phyloP scores from a whole-genome alignment of 2,888 invertebrate species.

The Scaptomyza polygonia region DNA sequence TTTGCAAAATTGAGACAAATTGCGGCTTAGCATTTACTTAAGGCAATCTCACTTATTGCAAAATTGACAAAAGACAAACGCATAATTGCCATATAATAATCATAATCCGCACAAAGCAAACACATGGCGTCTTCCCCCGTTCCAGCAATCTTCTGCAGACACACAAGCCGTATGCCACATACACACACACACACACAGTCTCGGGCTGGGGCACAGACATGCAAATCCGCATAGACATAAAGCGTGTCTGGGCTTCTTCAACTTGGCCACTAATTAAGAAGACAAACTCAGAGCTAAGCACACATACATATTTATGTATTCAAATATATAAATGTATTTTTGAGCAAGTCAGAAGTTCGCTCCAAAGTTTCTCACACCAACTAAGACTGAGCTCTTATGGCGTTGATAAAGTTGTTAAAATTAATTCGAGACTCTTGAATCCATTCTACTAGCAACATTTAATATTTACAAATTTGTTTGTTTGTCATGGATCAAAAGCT shows the following conservation, averaged over 20 bases:
- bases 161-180: conserved; percentile 14
- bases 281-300: conserved; percentile 64
- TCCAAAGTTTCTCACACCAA: conserved; percentile 6
- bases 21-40: conserved; percentile 66
- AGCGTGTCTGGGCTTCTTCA: conserved; percentile 37
- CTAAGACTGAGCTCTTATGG: neutral
- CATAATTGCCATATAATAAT: conserved; percentile 79
- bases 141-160: no score
- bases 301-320: conserved; percentile 5
- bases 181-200: conserved; percentile 7
- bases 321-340: conserved; percentile 28
- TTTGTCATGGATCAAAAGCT: neutral
- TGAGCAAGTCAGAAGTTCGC: conserved; percentile 37
- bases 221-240: conserved; percentile 14
- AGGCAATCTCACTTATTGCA: conserved; percentile 67
- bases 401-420: conserved; percentile 12
- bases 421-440: conserved; percentile 33
- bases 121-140: conserved; percentile 34
- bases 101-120: conserved; percentile 79
- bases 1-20: conserved; percentile 69
- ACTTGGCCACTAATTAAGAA: conserved; percentile 76
- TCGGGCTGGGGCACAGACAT: conserved; percentile 14
- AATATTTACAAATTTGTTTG: conserved; percentile 6
- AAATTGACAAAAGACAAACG: conserved; percentile 76
- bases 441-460: neutral